Evolutionary conservation across 2,113 vertebrate genomes (phyloP), one percentile per base, ranked within the genome.

Genomic region (Syngnathus floridae): DNA sequence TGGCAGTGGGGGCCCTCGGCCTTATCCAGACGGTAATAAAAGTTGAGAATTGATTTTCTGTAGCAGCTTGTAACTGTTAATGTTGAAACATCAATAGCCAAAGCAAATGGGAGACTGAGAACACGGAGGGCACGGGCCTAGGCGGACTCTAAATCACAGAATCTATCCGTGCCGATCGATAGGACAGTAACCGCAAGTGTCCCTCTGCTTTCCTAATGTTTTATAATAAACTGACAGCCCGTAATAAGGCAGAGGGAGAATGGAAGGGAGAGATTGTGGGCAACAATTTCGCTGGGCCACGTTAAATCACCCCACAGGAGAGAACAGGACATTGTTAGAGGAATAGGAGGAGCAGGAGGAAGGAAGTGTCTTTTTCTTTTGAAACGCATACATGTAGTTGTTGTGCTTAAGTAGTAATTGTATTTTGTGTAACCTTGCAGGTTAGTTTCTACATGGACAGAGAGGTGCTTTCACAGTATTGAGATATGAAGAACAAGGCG

Each of bases 31-130:
- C 88, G 79, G 91, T 94, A 93, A 96, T 93, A 95, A 95, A 96
- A 95, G 94, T 93, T 92, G 31, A 70, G 86, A 93, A 98, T 97
- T 95, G 96, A 99, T 98, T 98, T 96, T 90, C 94, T 93, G 94
- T 93, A 92, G 94, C 93, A 89, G 93, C 94, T 96, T 98, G 95
- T 96, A 98, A 97, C 95, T 94, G 92, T 95, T 95, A 96, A 93
- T 96, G 94, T 95, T 95, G 95, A 95, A 94, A 95, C 95, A 96
- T 97, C 95, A 97, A 97, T 95, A 96, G 95, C 91, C 75, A 82
- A 95, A 95, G 93, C 93, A 94, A 95, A 95, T 81, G 82, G 92
- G 89, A 93, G 93, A 87, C 90, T 84, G 89, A 92, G 95, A 93
- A 94, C 67, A 73, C 64, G 71, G 69, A 79, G 74, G 77, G 74